phyloP scores from a whole-genome alignment of 2,888 invertebrate genomes.

The Drosophila kambysellisi region DNA sequence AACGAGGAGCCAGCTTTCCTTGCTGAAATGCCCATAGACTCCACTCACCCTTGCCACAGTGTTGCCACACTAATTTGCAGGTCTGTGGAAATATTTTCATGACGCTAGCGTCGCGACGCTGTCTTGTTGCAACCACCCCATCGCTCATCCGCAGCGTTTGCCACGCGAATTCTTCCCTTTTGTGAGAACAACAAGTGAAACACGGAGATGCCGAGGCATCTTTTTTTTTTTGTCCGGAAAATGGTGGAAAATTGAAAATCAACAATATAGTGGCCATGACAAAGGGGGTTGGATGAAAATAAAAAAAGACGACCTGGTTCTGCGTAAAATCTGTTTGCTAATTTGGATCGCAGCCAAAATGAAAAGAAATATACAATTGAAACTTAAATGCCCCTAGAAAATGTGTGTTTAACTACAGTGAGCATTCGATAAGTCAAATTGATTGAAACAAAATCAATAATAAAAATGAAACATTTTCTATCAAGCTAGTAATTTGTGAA shows the following conservation, averaged over 20 bases:
- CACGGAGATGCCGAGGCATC: neutral
- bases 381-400: conserved; percentile 36
- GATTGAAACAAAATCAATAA: neutral
- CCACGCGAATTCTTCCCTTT: conserved; percentile 21
- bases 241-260: conserved; percentile 67
- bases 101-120: conserved; percentile 6
- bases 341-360: conserved; percentile 70
- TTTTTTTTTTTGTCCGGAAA: conserved; percentile 21
- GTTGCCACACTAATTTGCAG: conserved; percentile 40
- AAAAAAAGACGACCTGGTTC: conserved; percentile 39
- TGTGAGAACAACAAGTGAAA: conserved; percentile 26
- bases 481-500: neutral
- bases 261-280: conserved; percentile 45
- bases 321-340: conserved; percentile 67
- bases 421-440: conserved; percentile 33
- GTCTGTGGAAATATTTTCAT: conserved; percentile 40
- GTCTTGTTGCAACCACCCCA: conserved; percentile 21
- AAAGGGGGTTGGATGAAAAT: conserved; percentile 6
- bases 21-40: conserved; percentile 24
- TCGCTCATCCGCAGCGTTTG: conserved; percentile 62
- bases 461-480: neutral
- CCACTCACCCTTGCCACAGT: neutral
- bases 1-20: conserved; percentile 26
- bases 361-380: conserved; percentile 60
- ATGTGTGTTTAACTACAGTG: conserved; percentile 52